These are phyloP conservation scores for Teinopalpus imperialis DNA, from an alignment of 2,888 invertebrate species.

Conservation along the genomic window DNA sequence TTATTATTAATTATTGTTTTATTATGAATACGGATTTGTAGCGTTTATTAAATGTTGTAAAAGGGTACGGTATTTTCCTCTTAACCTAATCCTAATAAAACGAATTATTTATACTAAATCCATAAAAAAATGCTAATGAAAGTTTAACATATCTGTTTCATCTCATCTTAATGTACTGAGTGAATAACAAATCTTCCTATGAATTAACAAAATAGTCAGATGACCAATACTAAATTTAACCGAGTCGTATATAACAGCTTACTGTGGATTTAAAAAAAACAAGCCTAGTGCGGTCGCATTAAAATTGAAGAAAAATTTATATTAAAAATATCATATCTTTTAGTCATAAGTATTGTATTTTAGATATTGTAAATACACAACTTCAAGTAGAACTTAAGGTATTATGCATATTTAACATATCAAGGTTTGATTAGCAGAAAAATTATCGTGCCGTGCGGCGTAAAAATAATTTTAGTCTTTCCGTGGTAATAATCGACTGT, in stretches of 20 bases:
- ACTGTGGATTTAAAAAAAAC: neutral
- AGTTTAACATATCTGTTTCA: slow-evolving; percentile 51
- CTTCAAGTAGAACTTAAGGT: neutral
- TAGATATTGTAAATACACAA: slow-evolving; percentile 8
- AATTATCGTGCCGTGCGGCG: too few relatives aligned
- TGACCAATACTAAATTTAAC: too few relatives aligned
- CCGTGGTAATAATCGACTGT: too few relatives aligned
- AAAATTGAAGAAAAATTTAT: neutral
- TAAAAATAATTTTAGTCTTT: too few relatives aligned
- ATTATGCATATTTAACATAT: too few relatives aligned
- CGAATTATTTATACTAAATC: slow-evolving; percentile 33
- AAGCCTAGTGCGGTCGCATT: slow-evolving; percentile 15
- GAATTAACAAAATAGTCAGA: slow-evolving; percentile 8
- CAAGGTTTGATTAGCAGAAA: too few relatives aligned
- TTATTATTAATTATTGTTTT: slow-evolving; percentile 19
- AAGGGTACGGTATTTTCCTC: slow-evolving; percentile 38
- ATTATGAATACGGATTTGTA: slow-evolving; percentile 25
- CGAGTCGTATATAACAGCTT: too few relatives aligned
- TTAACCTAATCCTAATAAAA: slow-evolving; percentile 30
- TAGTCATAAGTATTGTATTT: neutral
- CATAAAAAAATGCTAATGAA: slow-evolving; percentile 38
- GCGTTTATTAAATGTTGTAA: slow-evolving; percentile 30
- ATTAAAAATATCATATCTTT: neutral
- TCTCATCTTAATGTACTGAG: slow-evolving; percentile 43
- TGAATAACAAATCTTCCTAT: slow-evolving; percentile 30